phyloP scores from a whole-genome alignment of 2,113 vertebrate genomes.

The Corythornis madagascariensis region DNA sequence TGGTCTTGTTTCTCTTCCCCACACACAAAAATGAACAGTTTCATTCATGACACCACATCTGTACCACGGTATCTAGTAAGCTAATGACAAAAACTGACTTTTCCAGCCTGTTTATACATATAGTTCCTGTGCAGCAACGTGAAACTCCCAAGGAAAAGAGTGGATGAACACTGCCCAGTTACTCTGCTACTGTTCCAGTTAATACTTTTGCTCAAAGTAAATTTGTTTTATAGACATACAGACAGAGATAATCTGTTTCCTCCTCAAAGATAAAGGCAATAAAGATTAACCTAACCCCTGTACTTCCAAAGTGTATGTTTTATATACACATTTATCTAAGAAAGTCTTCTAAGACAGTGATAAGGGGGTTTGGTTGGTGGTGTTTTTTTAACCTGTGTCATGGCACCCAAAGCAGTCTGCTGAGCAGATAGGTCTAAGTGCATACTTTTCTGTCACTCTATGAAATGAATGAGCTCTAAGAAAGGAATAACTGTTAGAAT shows the following conservation, averaged over 20 bases:
- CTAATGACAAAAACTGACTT: not conserved
- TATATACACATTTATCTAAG: not conserved
- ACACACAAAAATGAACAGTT: not conserved
- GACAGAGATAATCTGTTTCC: not conserved
- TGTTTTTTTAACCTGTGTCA: not conserved
- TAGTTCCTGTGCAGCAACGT: not conserved
- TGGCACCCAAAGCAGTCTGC: not conserved
- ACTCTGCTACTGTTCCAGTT: not conserved
- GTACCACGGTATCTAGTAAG: not conserved
- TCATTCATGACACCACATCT: not conserved
- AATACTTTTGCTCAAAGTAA: not conserved
- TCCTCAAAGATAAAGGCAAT: not conserved
- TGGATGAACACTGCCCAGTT: not conserved
- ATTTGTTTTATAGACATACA: not conserved
- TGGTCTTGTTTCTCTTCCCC: too few species aligned
- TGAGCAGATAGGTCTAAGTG: not conserved
- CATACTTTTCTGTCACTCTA: not conserved
- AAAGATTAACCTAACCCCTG: not conserved
- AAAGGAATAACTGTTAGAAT: not conserved
- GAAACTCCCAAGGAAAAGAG: not conserved
- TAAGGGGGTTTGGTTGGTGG: fast-evolving
- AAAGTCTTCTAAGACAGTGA: not conserved
- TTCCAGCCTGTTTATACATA: not conserved
- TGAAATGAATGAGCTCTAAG: not conserved
- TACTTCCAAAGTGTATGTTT: not conserved